phyloP scores from a whole-genome alignment of 2,888 invertebrate genomes.

The Drosophila niveifrons region DNA sequence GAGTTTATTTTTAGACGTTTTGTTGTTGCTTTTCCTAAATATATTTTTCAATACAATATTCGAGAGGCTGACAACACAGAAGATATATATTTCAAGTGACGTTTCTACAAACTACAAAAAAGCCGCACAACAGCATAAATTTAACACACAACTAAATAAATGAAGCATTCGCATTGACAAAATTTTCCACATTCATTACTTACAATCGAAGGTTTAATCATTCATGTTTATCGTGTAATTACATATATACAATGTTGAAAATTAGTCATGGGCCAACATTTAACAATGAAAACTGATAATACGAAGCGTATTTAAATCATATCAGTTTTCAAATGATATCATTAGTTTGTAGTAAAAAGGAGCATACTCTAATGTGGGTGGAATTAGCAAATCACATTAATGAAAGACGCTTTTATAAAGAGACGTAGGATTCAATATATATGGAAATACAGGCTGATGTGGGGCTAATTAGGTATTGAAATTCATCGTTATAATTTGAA shows the following conservation, averaged over 20 bases:
- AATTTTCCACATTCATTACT: slow-evolving; percentile 1
- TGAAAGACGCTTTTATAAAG: neutral
- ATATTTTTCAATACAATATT: slow-evolving; percentile 23
- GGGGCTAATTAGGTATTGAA: neutral
- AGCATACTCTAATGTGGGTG: neutral
- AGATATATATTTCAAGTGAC: slow-evolving; percentile 5
- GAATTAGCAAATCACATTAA: neutral
- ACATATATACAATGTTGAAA: slow-evolving; percentile 9
- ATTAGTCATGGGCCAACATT: slow-evolving; percentile 22
- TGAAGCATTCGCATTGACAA: neutral
- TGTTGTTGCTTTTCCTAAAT: slow-evolving; percentile 33
- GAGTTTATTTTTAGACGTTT: slow-evolving; percentile 58
- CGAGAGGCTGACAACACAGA: slow-evolving; percentile 8
- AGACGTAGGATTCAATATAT: neutral
- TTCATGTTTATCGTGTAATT: slow-evolving; percentile 31
- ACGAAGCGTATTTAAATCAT: slow-evolving; percentile 7
- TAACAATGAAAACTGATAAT: slow-evolving; percentile 22
- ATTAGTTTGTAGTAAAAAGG: neutral
- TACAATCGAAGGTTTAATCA: slow-evolving; percentile 15
- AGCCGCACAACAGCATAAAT: slow-evolving; percentile 5
- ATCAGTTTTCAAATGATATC: slow-evolving; percentile 11
- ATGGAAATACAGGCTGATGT: neutral
- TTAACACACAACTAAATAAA: neutral
- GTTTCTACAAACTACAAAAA: neutral
- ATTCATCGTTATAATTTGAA: neutral